These are phyloP conservation scores for Cheirogaleus major DNA, from an alignment of 2,797 vertebrate genomes.

Conservation along the genomic window DNA sequence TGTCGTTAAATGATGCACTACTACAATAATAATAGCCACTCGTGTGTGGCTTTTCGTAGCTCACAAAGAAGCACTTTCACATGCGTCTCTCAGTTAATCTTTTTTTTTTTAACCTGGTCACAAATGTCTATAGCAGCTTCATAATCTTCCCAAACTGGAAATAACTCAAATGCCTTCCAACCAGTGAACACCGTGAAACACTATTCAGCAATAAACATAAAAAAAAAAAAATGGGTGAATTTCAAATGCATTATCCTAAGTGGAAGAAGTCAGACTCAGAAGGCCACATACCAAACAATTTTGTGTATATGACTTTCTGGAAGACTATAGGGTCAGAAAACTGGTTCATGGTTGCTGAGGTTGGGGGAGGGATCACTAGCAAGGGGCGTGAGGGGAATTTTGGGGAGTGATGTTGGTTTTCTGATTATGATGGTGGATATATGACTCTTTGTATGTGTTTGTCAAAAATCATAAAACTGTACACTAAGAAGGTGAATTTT, in stretches of 20 bases:
- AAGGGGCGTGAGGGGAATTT: not conserved
- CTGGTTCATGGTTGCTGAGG: accelerated
- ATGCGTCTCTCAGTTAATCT: too few species aligned
- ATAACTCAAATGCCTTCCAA: too few species aligned
- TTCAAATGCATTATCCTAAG: not conserved
- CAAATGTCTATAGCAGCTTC: not conserved
- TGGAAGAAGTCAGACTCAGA: not conserved
- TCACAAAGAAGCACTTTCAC: not conserved
- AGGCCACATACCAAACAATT: accelerated
- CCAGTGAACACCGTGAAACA: accelerated
- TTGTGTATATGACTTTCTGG: accelerated
- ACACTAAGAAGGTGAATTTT: not conserved
- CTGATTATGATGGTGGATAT: not conserved
- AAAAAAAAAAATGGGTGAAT: accelerated
- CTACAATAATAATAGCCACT: not conserved
- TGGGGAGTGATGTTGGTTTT: not conserved
- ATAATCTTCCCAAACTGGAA: not conserved
- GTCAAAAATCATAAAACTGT: not conserved
- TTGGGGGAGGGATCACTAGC: not conserved
- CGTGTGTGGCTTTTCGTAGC: not conserved
- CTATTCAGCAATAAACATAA: not conserved
- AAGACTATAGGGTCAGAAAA: not conserved
- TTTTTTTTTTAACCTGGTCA: not conserved
- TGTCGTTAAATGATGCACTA: not conserved
- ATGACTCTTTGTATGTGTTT: accelerated